A percentile compares a stretch with the other conserved stretches of the same genome.
Conservation (phyloP, 2,797 vertebrate species). For the Poeciliopsis paucimaculata region DNA sequence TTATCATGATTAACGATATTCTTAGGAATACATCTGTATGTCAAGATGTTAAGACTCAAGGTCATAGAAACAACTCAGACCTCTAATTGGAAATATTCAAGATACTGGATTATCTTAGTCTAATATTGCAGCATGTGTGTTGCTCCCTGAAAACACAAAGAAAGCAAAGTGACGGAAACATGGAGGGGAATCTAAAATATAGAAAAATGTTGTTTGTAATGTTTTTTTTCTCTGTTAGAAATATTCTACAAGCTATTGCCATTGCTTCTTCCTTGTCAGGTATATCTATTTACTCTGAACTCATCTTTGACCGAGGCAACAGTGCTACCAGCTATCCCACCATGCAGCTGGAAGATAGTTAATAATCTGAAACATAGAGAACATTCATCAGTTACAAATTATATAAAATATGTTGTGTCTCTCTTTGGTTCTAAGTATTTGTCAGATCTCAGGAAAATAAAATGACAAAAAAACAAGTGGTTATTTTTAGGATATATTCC, state of each 20-base stretch:
- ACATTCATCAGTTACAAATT: neutral
- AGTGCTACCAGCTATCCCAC: neutral
- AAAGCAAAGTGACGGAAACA: no score
- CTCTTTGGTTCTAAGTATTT: neutral
- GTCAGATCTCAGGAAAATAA: neutral
- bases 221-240: no score
- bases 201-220: no score
- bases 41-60: neutral
- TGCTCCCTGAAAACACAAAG: no score
- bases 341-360: neutral
- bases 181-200: no score
- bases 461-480: neutral
- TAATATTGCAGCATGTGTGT: no score
- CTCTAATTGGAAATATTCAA: neutral
- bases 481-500: neutral
- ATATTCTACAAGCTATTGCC: no score
- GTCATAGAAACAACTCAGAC: no score
- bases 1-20: neutral
- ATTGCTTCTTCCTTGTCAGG: no score
- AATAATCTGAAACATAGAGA: neutral
- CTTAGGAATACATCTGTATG: no score
- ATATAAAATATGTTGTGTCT: neutral
- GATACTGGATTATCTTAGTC: no score
- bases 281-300: no score
- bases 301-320: neutral